A percentile compares a stretch with the other conserved stretches of the same genome.
phyloP scores from a whole-genome alignment of 2,797 vertebrate genomes.

The Anas bahamensis region DNA sequence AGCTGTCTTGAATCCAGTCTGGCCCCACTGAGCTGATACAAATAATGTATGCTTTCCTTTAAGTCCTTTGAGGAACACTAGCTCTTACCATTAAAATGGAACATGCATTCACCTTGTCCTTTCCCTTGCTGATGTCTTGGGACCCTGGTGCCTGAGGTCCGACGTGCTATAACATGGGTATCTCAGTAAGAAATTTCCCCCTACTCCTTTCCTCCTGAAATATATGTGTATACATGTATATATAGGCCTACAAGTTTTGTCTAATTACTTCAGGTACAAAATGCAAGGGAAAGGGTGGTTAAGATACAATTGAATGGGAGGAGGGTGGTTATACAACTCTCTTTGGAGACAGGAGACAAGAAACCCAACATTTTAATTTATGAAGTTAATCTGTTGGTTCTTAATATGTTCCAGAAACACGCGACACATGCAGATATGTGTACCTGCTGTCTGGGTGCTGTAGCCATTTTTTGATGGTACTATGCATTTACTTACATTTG shows the following conservation, averaged over 20 bases:
- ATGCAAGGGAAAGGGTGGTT: accelerated
- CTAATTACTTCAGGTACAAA: background rate
- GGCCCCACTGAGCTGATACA: background rate
- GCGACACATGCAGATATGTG: background rate
- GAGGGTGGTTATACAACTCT: background rate
- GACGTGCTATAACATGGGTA: background rate
- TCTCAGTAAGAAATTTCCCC: background rate
- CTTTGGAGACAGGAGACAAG: background rate
- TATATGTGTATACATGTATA: too few relatives aligned
- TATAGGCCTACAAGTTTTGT: background rate
- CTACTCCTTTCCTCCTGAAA: background rate
- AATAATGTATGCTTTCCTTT: background rate
- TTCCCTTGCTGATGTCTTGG: background rate
- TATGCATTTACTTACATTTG: background rate
- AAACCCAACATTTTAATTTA: background rate
- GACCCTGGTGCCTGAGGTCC: background rate
- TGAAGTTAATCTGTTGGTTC: background rate
- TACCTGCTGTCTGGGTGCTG: background rate
- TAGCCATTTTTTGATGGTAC: background rate
- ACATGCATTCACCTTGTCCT: background rate
- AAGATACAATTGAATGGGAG: background rate
- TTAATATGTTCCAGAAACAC: background rate
- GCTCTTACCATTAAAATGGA: background rate
- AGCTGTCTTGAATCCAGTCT: background rate
- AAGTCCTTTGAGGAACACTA: background rate